These are phyloP conservation scores for Drosophila robusta DNA, from an alignment of 2,888 invertebrate species.

Conservation along the genomic window DNA sequence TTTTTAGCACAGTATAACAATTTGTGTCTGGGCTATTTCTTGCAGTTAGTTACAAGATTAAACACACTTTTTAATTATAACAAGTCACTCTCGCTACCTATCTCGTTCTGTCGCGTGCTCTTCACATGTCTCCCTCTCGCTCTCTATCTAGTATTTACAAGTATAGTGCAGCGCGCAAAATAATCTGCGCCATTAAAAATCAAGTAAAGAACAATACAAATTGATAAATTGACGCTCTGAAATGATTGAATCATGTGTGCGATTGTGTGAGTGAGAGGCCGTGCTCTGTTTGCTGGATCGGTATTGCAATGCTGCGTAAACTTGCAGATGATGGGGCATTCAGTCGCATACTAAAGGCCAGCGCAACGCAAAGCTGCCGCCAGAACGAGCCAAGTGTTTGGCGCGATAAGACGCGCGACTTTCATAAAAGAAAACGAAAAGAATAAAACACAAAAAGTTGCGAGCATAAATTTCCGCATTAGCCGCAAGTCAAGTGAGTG, in stretches of 20 bases:
- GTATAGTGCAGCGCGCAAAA: conserved; percentile 62
- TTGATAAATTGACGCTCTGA: background rate
- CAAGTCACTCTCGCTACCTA: background rate
- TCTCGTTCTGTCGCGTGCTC: background rate
- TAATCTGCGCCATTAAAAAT: conserved; percentile 47
- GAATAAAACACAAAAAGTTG: conserved; percentile 10
- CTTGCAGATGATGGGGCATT: conserved; percentile 13
- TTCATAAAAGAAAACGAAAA: background rate
- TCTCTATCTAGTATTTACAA: conserved; percentile 13
- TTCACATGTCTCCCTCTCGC: background rate
- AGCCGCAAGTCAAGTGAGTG: conserved; percentile 59
- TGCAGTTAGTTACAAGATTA: background rate
- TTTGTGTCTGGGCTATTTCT: background rate
- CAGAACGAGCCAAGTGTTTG: conserved; percentile 49
- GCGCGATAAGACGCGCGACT: conserved; percentile 54
- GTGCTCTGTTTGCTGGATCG: background rate
- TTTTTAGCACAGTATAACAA: background rate
- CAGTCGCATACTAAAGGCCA: conserved; percentile 27
- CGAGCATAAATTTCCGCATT: conserved; percentile 69
- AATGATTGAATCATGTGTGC: conserved; percentile 12
- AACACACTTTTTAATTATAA: background rate
- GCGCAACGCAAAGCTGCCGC: conserved; percentile 1
- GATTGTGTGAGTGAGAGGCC: background rate
- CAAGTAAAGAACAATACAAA: conserved; percentile 17
- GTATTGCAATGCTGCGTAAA: background rate